Evolutionary conservation across 1,140 invertebrate species (phyloP), one percentile per base, ranked within the genome.

Genomic region (Drosophila insularis): DNA sequence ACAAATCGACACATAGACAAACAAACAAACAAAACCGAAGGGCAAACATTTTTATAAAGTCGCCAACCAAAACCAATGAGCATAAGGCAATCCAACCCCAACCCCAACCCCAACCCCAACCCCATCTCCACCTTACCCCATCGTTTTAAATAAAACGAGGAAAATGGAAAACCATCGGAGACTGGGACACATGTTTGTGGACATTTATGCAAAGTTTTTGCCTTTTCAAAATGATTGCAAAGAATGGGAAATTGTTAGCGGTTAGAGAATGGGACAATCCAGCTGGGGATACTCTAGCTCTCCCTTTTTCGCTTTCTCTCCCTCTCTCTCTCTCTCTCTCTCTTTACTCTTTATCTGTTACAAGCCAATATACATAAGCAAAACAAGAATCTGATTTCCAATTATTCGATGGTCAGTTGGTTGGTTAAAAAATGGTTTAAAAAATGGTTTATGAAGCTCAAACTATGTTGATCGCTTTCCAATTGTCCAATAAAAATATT

Each of bases 1-100:
- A 81, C 74, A 78, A 74, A 86, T 70, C 65, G 70, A 74, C 35
- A 11, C 35, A 37, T 60, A 61, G 63, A 81, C 67, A 81, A 63
- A 89, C 76, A 64, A 86, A 80, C 80, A 73, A 78, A 81, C 76
- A 76, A 73, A 78, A 81, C 76, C 71, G 78, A 81, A 86, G 65
- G 74, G 68, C 84, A 89, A 89, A 89, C 84, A 89, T 89, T 89
- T 89, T 89, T 89, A 89, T 89, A 89, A 82, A 89, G 84, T 87
- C 80, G 80, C 82, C 82, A 43, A 59, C 43, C 65, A 76, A 50
- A 55, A 72, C 74, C 74, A 76, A 76, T 76, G 65, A 76, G 73
- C 59, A 53, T 37, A 55, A 43, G 17, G 43, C 37, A 75, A 11
- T 37, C 69, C 60, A 13, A 13, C 37, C 59, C 11, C 7, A 19